Evolutionary conservation across 2,888 invertebrate genomes (phyloP).

Genomic region (Sarcophaga carnaria): DNA sequence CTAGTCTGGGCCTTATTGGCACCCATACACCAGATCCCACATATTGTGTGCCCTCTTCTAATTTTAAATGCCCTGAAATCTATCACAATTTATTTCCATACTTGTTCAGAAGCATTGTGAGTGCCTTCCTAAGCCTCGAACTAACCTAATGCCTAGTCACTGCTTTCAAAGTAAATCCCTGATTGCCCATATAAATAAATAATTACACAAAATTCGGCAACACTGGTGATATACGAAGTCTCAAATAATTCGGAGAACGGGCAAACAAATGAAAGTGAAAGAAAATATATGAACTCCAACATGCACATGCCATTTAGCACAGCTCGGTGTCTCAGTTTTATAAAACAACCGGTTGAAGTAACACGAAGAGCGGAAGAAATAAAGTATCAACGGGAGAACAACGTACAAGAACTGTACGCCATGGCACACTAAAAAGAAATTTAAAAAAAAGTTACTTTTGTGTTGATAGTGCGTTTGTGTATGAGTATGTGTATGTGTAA

Average conservation of each 20-base stretch:
- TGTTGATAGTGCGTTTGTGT: constrained; percentile 56
- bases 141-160: too few relatives aligned
- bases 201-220: too few relatives aligned
- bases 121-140: too few relatives aligned
- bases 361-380: constrained; percentile 60
- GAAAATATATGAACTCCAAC: constrained; percentile 23
- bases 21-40: too few relatives aligned
- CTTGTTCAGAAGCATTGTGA: too few relatives aligned
- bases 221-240: too few relatives aligned
- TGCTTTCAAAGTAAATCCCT: too few relatives aligned
- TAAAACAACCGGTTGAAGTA: constrained; percentile 67
- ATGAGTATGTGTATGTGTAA: constrained; percentile 31
- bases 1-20: too few relatives aligned
- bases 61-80: too few relatives aligned
- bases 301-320: constrained; percentile 47
- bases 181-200: too few relatives aligned
- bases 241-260: not conserved
- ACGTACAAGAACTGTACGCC: not conserved
- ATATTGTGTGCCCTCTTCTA: too few relatives aligned
- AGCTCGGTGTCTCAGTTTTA: constrained; percentile 58
- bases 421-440: constrained; percentile 40
- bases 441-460: constrained; percentile 21
- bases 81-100: too few relatives aligned
- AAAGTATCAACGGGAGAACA: not conserved
- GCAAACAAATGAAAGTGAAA: not conserved